Evolutionary conservation across 2,797 vertebrate genomes (phyloP).

Genomic region (Avahi laniger): DNA sequence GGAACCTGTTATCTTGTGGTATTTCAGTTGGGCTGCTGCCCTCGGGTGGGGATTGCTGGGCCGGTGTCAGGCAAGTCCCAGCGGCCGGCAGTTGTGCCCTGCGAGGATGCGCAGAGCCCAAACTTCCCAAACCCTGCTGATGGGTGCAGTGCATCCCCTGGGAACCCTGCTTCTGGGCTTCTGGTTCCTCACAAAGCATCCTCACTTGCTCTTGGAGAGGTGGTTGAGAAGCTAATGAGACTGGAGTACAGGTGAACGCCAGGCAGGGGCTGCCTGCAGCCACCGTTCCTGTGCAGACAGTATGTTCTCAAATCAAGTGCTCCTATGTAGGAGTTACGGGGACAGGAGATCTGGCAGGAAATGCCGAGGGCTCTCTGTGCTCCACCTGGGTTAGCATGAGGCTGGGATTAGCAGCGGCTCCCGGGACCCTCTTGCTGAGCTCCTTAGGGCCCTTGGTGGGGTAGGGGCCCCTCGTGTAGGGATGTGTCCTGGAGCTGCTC

Average conservation of each 20-base stretch:
- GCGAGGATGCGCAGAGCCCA: not conserved
- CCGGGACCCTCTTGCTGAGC: not conserved
- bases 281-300: not conserved
- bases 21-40: constrained; percentile 88
- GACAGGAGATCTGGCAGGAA: not conserved
- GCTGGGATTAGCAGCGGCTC: not conserved
- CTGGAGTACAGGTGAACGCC: too few species aligned
- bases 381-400: not conserved
- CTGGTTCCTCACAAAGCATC: not conserved
- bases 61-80: constrained; percentile 72
- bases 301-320: rapidly evolving
- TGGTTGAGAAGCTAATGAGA: not conserved
- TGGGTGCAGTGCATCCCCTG: rapidly evolving
- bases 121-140: too few species aligned
- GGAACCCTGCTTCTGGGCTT: not conserved
- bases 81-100: not conserved
- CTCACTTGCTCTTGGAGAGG: rapidly evolving
- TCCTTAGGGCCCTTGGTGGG: too few species aligned
- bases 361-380: too few species aligned
- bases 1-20: constrained; percentile 85
- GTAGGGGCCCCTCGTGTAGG: not conserved
- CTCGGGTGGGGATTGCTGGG: constrained; percentile 76
- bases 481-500: not conserved
- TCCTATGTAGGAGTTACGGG: not conserved
- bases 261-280: not conserved